Conservation (phyloP, 1,140 invertebrate species). For the Drosophila santomea region DNA sequence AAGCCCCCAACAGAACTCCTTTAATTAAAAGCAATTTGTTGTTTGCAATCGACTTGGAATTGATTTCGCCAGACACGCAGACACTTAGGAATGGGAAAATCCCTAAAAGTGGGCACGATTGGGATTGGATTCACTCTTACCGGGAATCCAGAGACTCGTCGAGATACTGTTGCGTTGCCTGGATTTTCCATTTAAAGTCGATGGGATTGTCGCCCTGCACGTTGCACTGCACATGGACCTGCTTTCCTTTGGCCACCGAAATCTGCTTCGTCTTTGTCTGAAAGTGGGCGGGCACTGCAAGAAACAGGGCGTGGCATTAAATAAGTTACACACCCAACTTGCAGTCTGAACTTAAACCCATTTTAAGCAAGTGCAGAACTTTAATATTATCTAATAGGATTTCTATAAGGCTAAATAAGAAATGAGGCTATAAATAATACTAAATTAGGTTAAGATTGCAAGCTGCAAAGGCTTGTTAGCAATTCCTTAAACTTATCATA, state of each 20-base stretch:
- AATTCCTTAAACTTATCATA: too few species aligned
- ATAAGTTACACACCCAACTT: not conserved
- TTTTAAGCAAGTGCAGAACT: not conserved
- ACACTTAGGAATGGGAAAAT: slow-evolving; percentile 8
- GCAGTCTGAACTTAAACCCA: not conserved
- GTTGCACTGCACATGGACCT: slow-evolving; percentile 93
- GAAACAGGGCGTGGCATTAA: slow-evolving; percentile 15
- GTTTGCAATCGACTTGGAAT: slow-evolving; percentile 77
- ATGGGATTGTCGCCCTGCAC: slow-evolving; percentile 95
- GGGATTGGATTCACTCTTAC: slow-evolving; percentile 72
- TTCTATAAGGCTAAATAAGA: too few species aligned
- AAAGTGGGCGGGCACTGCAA: slow-evolving; percentile 92
- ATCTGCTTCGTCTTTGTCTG: slow-evolving; percentile 91
- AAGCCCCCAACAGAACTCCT: slow-evolving; percentile 57
- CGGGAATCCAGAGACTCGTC: slow-evolving; percentile 89
- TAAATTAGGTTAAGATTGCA: too few species aligned
- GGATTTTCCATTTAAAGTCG: slow-evolving; percentile 92
- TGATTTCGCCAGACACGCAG: slow-evolving; percentile 60
- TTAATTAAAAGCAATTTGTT: slow-evolving; percentile 82
- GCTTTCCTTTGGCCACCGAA: slow-evolving; percentile 90
- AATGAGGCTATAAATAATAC: too few species aligned
- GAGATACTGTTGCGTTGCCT: slow-evolving; percentile 87
- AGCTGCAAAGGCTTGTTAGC: too few species aligned
- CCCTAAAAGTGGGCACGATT: not conserved
- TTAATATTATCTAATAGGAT: not conserved